Evolutionary conservation across 2,888 invertebrate genomes (phyloP), one percentile per base, ranked within the genome.

Genomic region (Lepidocyrtoides sp.): DNA sequence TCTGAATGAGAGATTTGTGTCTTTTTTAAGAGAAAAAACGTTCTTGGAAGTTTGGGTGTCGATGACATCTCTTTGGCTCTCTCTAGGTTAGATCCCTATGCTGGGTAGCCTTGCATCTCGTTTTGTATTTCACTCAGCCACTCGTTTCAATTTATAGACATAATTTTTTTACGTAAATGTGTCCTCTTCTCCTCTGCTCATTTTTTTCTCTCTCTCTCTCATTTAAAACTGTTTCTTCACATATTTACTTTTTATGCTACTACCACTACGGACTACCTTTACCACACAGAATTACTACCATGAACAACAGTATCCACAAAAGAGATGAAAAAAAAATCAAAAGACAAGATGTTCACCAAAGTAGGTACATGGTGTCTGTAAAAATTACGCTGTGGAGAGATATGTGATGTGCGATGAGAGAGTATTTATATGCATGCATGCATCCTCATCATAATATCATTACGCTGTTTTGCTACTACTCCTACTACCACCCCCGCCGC

Each of bases 1-100:
- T n/a, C n/a, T 66, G 54, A 82, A 41, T 89, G 89, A 89, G 44
- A 82, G 89, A 89, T 89, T 89, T 89, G 89, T 89, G 60, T 54
- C 82, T 89, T 89, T 87, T 54, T 57, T n/a, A 89, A 81, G 89
- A 72, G n/a, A 26, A 75, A 82, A 60, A 81, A 79, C 41, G 0
- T 88, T 81, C 54, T 88, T 86, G 60, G 87, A 87, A 75, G 60
- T 48, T 48, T 72, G 63, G 89, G 82, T 89, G 81, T 89, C 89
- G 89, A 89, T 89, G 89, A 89, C 89, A 82, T 89, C 82, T 88
- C 81, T 72, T 72, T 72, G 20, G 72, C 72, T 72, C 41, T 72
- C 72, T 72, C 0, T 72, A 44, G 72, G 41, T 72, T 72, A 48
- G 44, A 23, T 44, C 14, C 12, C 36, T 63, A 17, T 63, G n/a